A percentile compares a stretch with the other conserved stretches of the same genome.
These are phyloP conservation scores for Micrastur ruficollis DNA, from an alignment of 2,797 vertebrate species.

Conservation along the genomic window DNA sequence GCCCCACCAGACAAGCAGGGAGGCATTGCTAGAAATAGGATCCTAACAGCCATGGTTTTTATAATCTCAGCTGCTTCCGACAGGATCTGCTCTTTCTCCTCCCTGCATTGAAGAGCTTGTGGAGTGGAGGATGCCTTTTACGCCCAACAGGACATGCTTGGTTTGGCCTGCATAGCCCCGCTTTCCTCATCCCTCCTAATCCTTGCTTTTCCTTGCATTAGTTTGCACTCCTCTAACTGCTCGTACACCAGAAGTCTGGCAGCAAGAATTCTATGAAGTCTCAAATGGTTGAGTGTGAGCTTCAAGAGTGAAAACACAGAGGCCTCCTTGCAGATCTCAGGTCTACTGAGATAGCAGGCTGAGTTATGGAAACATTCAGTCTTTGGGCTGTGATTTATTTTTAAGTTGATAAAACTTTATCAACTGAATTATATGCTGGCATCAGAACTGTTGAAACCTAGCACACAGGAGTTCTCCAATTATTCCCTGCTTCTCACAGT, in stretches of 20 bases:
- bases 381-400: not conserved
- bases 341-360: not conserved
- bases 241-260: not conserved
- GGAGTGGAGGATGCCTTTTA: not conserved
- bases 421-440: not conserved
- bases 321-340: not conserved
- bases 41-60: not conserved
- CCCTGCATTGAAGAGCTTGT: not conserved
- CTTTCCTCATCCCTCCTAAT: not conserved
- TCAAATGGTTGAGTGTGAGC: not conserved
- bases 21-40: not conserved
- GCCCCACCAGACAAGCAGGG: not conserved
- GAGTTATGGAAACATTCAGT: not conserved
- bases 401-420: not conserved
- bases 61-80: not conserved
- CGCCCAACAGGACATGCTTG: not conserved
- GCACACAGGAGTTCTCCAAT: not conserved
- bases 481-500: not conserved
- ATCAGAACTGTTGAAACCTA: not conserved
- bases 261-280: not conserved
- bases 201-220: not conserved
- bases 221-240: not conserved
- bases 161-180: not conserved
- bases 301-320: not conserved
- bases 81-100: not conserved